Conservation (phyloP, 92 coral and sea anemone species). For the Bergia puertoricense region DNA sequence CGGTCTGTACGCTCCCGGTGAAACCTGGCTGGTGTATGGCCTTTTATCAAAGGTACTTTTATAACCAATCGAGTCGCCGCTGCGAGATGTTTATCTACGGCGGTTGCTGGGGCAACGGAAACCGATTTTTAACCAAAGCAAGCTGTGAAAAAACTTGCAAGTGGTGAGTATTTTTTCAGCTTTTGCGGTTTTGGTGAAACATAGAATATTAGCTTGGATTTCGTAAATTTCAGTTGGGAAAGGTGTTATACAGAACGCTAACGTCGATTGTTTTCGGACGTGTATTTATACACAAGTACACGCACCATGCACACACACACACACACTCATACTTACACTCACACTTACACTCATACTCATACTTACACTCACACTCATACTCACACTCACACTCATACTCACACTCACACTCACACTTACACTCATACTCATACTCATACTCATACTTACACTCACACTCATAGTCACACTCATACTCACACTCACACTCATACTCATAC, state of each 20-base stretch:
- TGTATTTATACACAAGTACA: neutral
- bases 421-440: neutral
- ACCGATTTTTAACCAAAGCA: neutral
- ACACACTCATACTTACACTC: neutral
- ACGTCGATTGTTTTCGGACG: neutral
- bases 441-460: too few relatives aligned
- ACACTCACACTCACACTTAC: neutral
- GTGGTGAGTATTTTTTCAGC: neutral
- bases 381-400: neutral
- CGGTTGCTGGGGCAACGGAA: neutral
- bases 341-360: neutral
- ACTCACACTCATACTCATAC: neutral
- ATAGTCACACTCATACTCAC: neutral
- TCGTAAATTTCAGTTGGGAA: neutral
- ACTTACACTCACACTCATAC: neutral
- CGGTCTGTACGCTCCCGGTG: neutral
- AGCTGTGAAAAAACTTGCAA: neutral
- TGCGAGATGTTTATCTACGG: constrained; percentile 17
- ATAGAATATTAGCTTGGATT: neutral
- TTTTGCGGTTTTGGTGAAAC: neutral
- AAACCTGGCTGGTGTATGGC: neutral
- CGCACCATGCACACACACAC: neutral
- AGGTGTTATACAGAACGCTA: neutral
- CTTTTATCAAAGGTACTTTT: neutral
- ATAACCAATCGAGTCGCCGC: neutral